Percentiles rank a stretch among this genome's conserved stretches.
Evolutionary conservation across 1,140 invertebrate genomes (phyloP).

Genomic region (Solenopsis invicta): DNA sequence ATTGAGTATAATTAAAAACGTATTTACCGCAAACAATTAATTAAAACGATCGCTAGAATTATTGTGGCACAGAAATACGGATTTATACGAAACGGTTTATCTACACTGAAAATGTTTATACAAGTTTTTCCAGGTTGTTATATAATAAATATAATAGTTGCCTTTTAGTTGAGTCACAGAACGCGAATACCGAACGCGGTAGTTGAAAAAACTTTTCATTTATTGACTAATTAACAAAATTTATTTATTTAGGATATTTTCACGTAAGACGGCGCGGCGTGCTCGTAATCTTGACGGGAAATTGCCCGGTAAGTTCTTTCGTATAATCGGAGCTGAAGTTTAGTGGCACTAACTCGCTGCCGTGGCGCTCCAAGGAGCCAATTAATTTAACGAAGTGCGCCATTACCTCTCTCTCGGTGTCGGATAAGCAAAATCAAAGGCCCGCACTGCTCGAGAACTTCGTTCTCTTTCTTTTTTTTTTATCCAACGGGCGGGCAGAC

Average conservation of each 20-base stretch:
- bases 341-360: conserved; percentile 75
- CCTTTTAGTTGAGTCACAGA: not conserved
- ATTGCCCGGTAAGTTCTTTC: conserved; percentile 60
- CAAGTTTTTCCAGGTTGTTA: not conserved
- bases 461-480: conserved; percentile 16
- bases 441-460: conserved; percentile 68
- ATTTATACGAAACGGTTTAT: not conserved
- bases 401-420: conserved; percentile 75
- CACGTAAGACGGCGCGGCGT: conserved; percentile 23
- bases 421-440: conserved; percentile 76
- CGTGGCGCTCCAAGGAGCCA: conserved; percentile 72
- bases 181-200: not conserved
- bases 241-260: conserved; percentile 55
- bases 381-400: conserved; percentile 80
- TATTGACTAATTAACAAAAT: conserved; percentile 41
- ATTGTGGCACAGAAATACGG: not conserved
- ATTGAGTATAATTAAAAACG: not conserved
- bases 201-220: not conserved
- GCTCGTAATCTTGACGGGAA: conserved; percentile 44
- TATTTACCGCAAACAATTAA: not conserved
- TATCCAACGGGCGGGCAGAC: not conserved
- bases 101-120: not conserved
- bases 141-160: not conserved
- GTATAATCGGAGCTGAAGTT: conserved; percentile 75
- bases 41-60: not conserved